Conservation (phyloP, 2,797 vertebrate species). For the Argyrosomus regius region DNA sequence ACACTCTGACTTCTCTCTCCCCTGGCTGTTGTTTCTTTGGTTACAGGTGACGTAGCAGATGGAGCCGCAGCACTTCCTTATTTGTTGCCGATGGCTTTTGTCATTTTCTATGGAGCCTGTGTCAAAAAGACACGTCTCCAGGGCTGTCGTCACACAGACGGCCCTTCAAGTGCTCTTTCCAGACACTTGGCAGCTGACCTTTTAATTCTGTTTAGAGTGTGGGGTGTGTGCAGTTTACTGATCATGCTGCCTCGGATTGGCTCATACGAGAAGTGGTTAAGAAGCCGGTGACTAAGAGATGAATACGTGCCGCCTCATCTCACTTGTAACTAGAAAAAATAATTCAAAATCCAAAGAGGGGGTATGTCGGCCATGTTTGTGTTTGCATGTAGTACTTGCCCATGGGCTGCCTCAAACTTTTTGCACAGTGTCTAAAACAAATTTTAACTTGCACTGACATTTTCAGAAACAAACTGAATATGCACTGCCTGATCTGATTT, state of each 20-base stretch:
- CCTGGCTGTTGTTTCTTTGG: background rate
- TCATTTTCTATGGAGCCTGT: conserved; percentile 26
- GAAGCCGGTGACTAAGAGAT: conserved; percentile 37
- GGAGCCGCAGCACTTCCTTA: conserved; percentile 4
- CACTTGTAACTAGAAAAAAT: conserved; percentile 16
- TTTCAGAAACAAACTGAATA: conserved; percentile 19
- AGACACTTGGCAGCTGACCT: conserved; percentile 75
- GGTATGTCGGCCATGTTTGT: background rate
- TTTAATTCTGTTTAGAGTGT: conserved; percentile 60
- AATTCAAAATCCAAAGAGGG: background rate
- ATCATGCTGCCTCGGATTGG: conserved; percentile 41
- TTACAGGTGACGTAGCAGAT: conserved; percentile 24
- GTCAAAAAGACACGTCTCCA: conserved; percentile 53
- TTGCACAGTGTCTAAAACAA: background rate
- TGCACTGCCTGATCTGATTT: conserved; percentile 33
- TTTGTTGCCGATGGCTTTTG: conserved; percentile 17
- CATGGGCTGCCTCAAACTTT: conserved; percentile 4
- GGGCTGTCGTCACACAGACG: conserved; percentile 58
- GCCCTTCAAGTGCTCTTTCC: conserved; percentile 71
- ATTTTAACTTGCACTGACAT: conserved; percentile 35
- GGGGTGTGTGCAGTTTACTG: conserved; percentile 48
- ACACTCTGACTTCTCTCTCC: background rate
- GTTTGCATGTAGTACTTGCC: background rate
- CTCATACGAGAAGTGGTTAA: conserved; percentile 26
- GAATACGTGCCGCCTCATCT: conserved; percentile 33